Evolutionary conservation across 2,113 vertebrate genomes (phyloP).

Genomic region (Cyprinus carpio): DNA sequence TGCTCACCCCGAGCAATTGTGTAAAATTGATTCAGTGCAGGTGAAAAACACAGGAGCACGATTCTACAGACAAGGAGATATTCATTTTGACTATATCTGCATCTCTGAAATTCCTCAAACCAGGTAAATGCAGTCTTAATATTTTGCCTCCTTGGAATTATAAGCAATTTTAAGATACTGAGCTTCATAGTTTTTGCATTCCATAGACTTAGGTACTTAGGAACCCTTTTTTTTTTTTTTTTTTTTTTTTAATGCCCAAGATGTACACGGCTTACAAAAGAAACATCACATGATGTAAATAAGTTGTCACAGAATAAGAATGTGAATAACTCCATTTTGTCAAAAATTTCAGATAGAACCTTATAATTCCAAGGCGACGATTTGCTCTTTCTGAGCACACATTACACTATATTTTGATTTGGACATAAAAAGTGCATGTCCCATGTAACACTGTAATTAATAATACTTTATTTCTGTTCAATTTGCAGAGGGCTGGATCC

Average conservation of each 20-base stretch:
- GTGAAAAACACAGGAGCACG: constrained; percentile 71
- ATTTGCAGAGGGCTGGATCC: constrained; percentile 59
- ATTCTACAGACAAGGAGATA: constrained; percentile 70
- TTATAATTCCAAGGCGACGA: too few species aligned
- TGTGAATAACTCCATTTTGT: too few species aligned
- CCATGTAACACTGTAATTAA: not conserved
- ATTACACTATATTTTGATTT: constrained; percentile 11
- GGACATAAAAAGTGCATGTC: not conserved
- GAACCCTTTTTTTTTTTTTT: too few species aligned
- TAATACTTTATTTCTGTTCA: not conserved
- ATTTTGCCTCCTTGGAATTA: not conserved
- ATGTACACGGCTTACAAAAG: too few species aligned
- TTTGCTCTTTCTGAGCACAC: too few species aligned
- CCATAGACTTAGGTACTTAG: too few species aligned
- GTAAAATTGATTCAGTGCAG: constrained; percentile 68
- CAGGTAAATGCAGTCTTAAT: constrained; percentile 52
- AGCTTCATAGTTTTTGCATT: too few species aligned
- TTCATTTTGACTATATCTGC: constrained; percentile 74
- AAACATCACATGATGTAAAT: too few species aligned
- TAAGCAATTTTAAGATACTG: too few species aligned
- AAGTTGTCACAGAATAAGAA: too few species aligned
- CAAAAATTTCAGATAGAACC: too few species aligned
- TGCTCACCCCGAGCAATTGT: constrained; percentile 62
- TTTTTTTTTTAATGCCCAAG: too few species aligned
- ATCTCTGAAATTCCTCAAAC: constrained; percentile 65